Evolutionary conservation across 1,140 invertebrate species (phyloP).

Genomic region (Elysia chlorotica): DNA sequence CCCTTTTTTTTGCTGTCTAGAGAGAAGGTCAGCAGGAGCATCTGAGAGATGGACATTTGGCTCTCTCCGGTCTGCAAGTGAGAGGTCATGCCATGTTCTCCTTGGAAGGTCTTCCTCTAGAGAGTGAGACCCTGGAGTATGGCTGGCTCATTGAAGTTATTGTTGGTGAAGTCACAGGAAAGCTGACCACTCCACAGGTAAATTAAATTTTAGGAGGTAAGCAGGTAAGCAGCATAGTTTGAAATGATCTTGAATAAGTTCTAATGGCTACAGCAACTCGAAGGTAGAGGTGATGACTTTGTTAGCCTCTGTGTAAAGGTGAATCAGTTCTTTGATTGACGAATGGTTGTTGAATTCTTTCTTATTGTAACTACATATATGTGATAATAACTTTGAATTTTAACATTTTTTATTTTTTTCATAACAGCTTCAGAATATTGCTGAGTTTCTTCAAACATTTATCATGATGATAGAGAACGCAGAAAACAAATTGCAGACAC

Average conservation of each 20-base stretch:
- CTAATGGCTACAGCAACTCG: no score
- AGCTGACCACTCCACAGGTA: constrained; percentile 66
- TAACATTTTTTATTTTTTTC: constrained; percentile 2
- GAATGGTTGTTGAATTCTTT: no score
- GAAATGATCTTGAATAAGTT: no score
- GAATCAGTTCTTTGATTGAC: no score
- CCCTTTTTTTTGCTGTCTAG: constrained; percentile 34
- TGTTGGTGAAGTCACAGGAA: constrained; percentile 67
- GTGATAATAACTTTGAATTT: no score
- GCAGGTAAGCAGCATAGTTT: no score
- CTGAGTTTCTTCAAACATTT: constrained; percentile 87
- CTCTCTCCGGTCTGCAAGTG: constrained; percentile 86
- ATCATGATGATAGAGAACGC: constrained; percentile 82
- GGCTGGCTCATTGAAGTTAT: constrained; percentile 79
- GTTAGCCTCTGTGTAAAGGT: no score
- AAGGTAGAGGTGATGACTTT: no score
- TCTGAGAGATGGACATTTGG: constrained; percentile 85
- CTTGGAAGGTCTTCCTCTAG: constrained; percentile 82
- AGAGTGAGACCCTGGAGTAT: constrained; percentile 95
- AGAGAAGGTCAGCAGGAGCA: constrained; percentile 74
- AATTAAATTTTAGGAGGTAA: no score
- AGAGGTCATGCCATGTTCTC: constrained; percentile 96
- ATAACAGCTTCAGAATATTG: constrained; percentile 77
- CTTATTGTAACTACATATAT: no score
- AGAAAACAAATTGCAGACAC: constrained; percentile 85